These are phyloP conservation scores for Achroia grisella DNA, from an alignment of 1,140 invertebrate species.

Conservation along the genomic window DNA sequence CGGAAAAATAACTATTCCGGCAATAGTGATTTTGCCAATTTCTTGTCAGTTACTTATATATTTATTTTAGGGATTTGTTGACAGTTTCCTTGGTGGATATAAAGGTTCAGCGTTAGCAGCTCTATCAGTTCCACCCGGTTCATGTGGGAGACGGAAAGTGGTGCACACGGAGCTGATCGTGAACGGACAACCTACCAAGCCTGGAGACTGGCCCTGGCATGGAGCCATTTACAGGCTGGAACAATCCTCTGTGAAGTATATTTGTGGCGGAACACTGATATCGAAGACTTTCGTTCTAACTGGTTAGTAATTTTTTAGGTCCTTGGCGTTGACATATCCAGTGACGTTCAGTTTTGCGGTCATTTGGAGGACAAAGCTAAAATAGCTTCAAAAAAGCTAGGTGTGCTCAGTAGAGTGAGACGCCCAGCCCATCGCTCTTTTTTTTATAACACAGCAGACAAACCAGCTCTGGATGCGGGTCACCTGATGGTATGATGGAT, in stretches of 20 bases:
- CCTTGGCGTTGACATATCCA: too few species aligned
- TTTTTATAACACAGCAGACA: too few species aligned
- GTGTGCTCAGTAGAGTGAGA: too few species aligned
- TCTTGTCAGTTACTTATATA: too few species aligned
- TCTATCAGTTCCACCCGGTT: constrained; percentile 7
- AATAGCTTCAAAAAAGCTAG: too few species aligned
- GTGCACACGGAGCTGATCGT: constrained; percentile 39
- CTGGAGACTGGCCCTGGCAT: constrained; percentile 92
- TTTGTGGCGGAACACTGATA: constrained; percentile 47
- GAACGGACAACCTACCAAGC: constrained; percentile 33
- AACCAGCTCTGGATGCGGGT: too few species aligned
- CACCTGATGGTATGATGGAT: too few species aligned
- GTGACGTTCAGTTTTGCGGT: too few species aligned
- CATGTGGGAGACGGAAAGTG: constrained; percentile 41
- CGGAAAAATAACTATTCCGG: too few species aligned
- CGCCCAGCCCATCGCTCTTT: too few species aligned
- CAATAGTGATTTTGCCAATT: too few species aligned
- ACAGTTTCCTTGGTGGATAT: constrained; percentile 15
- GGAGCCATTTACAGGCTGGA: constrained; percentile 85
- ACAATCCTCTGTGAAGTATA: constrained; percentile 43
- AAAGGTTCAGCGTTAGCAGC: constrained; percentile 19
- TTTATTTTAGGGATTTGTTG: constrained; percentile 21
- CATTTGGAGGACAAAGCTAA: too few species aligned
- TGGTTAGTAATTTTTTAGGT: constrained; percentile 26
- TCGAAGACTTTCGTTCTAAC: constrained; percentile 36